Conservation (phyloP, 2,888 invertebrate species). For the Sphaeridia pumilis region DNA sequence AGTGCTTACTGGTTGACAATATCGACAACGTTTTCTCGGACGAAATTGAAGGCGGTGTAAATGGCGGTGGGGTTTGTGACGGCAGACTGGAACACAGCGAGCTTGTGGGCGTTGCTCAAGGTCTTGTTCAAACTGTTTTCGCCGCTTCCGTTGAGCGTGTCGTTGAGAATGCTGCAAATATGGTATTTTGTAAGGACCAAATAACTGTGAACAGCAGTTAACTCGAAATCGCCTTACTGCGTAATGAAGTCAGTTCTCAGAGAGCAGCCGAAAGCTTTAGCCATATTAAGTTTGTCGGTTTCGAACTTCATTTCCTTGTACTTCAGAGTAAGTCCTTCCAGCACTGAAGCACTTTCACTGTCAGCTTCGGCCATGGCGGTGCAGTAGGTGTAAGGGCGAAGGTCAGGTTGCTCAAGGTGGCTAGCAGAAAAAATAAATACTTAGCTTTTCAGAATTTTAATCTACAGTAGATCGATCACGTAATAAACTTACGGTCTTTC, state of each 20-base stretch:
- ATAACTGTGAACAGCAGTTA: no score
- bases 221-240: no score
- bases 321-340: constrained; percentile 19
- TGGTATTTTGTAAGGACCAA: no score
- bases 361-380: constrained; percentile 27
- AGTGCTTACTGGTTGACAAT: constrained; percentile 17
- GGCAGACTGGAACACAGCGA: constrained; percentile 24
- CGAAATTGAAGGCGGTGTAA: constrained; percentile 20
- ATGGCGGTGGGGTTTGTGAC: constrained; percentile 26
- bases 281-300: constrained; percentile 15
- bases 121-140: no score
- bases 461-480: background rate
- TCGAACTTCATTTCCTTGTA: constrained; percentile 11
- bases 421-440: background rate
- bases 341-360: constrained; percentile 17
- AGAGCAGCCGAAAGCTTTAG: constrained; percentile 25
- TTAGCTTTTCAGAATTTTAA: background rate
- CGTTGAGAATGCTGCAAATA: no score
- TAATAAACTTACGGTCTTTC: constrained; percentile 10
- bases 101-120: constrained; percentile 16
- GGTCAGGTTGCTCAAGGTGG: constrained; percentile 18
- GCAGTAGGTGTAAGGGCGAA: constrained; percentile 27
- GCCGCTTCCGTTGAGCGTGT: no score
- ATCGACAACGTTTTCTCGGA: constrained; percentile 18
- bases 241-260: no score